Percentiles rank a stretch among this genome's conserved stretches.
Evolutionary conservation across 2,888 invertebrate species (phyloP).

Genomic region (Clunio marinus): DNA sequence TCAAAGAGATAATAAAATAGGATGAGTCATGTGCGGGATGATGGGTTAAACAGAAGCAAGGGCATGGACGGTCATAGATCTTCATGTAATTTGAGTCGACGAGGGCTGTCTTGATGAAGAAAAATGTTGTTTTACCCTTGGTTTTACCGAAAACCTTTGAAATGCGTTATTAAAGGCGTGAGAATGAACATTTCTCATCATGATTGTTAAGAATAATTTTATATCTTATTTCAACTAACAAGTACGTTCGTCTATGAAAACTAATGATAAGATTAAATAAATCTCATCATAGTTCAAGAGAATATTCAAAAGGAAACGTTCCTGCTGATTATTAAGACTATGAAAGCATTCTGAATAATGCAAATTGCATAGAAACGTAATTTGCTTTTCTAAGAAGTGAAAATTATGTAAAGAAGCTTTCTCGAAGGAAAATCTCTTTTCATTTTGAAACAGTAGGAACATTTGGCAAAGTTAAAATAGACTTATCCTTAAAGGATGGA

Average conservation of each 20-base stretch:
- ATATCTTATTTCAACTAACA: too few species aligned
- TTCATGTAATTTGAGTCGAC: background rate
- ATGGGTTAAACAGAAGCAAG: background rate
- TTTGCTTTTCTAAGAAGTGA: too few species aligned
- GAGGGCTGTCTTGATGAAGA: background rate
- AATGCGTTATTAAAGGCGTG: too few species aligned
- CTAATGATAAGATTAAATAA: too few species aligned
- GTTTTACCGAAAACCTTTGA: background rate
- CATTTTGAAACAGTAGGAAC: background rate
- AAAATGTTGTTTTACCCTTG: background rate
- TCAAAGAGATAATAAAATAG: background rate
- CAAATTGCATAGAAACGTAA: too few species aligned
- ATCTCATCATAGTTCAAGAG: too few species aligned
- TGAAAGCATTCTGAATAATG: too few species aligned
- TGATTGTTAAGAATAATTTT: background rate
- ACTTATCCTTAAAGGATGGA: too few species aligned
- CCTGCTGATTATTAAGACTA: too few species aligned
- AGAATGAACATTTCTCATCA: slow-evolving; percentile 1
- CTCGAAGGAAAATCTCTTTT: background rate
- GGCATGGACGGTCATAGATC: slow-evolving; percentile 2
- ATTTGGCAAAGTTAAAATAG: background rate
- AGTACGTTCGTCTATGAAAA: too few species aligned
- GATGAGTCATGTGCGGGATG: background rate
- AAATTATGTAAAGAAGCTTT: background rate
- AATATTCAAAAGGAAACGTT: too few species aligned